Base-by-base conservation (phyloP, 1,140 invertebrate species). In the Littorina saxatilis region DNA sequence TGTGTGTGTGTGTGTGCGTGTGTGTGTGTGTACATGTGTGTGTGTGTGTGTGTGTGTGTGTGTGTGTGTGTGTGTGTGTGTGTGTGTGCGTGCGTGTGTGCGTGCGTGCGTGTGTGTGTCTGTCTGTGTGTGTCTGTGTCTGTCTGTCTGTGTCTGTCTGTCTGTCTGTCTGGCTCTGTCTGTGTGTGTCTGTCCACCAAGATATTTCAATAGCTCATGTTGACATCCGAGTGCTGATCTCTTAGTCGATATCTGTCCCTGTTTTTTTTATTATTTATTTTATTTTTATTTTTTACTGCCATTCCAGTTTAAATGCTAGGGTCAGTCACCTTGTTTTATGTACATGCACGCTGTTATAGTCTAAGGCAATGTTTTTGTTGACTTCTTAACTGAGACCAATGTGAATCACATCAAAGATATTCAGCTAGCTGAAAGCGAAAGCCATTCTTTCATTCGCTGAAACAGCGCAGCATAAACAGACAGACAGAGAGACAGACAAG, bases 31-130 rank as follows among this genome's bases (percentile, higher is more conserved):
- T 50, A 43, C 27, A 43, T 50, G 73, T 43, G 73, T 27, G 73
- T 75, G 73, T 50, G 73, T 52, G 73, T 50, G 73, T 52, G 73
- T 50, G 73, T 52, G 73, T 50, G 73, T 75, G 73, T 68, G 63
- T 68, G 63, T 68, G 63, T 68, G 63, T 68, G 63, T 68, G 63
- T 68, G 63, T 68, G 63, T 68, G 63, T 68, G 63, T 68, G 63
- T 68, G 63, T 68, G 63, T 68, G 63, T 68, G 63, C 35, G 63
- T 68, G 29, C 35, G 37, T 73, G 70, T 40, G n/a, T 40, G 70
- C 29, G 68, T 72, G 68, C 29, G 68, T 72, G 68, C 29, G 68
- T 72, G 68, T 40, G 68, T 72, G 68, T 72, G 68, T 72, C 23
- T 72, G 17, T 23, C 37, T 72, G 68, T 23, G 68, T 72, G 68